phyloP scores from a whole-genome alignment of 2,888 invertebrate species.

The Aporophyla lueneburgensis region DNA sequence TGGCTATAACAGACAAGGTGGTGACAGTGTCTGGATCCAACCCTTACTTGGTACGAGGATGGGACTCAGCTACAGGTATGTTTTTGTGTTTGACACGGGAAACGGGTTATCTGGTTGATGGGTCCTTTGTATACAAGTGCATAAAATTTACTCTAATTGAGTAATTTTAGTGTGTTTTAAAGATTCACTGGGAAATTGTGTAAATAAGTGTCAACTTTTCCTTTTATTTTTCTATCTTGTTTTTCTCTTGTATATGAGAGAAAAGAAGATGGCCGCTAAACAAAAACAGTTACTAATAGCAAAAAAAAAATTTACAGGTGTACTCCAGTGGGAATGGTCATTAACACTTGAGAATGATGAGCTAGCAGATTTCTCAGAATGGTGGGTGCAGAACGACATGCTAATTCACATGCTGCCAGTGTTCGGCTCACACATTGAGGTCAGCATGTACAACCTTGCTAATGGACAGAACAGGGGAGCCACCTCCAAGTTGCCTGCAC shows the following conservation, averaged over 20 bases:
- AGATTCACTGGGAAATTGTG: not conserved
- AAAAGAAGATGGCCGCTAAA: not conserved
- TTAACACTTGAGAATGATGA: constrained; percentile 85
- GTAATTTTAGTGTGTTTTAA: not conserved
- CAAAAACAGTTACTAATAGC: too few species aligned
- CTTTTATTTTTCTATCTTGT: not conserved
- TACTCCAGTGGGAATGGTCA: constrained; percentile 95
- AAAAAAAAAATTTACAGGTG: too few species aligned
- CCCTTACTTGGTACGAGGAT: constrained; percentile 94
- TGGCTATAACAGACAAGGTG: constrained; percentile 92
- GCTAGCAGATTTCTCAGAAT: constrained; percentile 87
- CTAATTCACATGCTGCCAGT: constrained; percentile 92
- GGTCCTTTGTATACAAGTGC: not conserved
- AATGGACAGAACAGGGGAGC: constrained; percentile 91
- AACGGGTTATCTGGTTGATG: not conserved
- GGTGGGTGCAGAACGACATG: constrained; percentile 91
- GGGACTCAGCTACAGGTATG: constrained; percentile 94
- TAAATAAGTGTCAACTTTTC: not conserved
- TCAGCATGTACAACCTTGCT: constrained; percentile 91
- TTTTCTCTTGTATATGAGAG: not conserved
- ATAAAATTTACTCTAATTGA: not conserved
- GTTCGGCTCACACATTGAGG: constrained; percentile 92
- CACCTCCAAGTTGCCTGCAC: constrained; percentile 91
- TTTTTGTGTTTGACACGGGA: not conserved
- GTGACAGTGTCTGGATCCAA: constrained; percentile 94